Conservation (phyloP, 2,888 invertebrate species). For the Crematogaster levior region DNA sequence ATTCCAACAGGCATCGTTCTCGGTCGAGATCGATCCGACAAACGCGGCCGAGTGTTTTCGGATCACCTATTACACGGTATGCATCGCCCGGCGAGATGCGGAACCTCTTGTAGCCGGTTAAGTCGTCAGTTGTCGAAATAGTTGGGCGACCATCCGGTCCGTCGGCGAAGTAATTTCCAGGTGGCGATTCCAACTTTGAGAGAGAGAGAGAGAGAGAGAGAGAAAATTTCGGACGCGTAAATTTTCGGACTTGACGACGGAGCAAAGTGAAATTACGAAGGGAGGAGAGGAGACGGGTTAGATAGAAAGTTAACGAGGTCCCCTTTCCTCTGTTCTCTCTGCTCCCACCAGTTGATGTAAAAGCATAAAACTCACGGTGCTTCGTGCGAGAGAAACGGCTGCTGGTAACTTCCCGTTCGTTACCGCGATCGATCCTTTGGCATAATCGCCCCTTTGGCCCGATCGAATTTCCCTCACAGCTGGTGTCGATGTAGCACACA, state of each 20-base stretch:
- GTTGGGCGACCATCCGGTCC: constrained; percentile 7
- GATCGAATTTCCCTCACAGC: constrained; percentile 1
- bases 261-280: background rate
- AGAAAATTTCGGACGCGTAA: constrained; percentile 30
- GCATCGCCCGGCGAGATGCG: background rate
- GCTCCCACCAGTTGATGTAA: background rate
- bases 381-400: background rate
- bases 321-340: background rate
- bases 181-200: constrained; percentile 33
- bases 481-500: background rate
- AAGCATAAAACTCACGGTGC: background rate
- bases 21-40: constrained; percentile 1
- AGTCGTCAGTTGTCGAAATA: constrained; percentile 40
- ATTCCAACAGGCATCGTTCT: background rate
- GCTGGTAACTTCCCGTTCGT: background rate
- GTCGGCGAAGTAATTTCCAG: constrained; percentile 36
- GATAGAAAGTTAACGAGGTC: constrained; percentile 27
- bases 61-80: background rate
- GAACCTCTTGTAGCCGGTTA: constrained; percentile 26
- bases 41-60: background rate
- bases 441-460: background rate
- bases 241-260: constrained; percentile 35
- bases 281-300: background rate
- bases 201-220: background rate
- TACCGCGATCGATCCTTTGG: background rate